Conservation (phyloP, 2,113 vertebrate genomes). For the Puffinus mauretanicus region DNA sequence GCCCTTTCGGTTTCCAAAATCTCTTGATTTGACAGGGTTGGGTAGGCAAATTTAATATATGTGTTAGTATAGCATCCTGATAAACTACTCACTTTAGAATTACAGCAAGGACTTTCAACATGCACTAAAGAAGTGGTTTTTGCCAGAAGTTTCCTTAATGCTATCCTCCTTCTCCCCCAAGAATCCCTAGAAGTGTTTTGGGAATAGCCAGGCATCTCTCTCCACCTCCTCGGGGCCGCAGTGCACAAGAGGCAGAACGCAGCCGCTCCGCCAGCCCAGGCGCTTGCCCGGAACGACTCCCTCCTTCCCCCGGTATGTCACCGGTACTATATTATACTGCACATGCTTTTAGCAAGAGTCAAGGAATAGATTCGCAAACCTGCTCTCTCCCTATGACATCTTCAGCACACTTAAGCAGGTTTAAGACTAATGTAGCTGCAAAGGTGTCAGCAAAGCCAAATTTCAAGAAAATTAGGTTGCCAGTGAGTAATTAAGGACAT, state of each 20-base stretch:
- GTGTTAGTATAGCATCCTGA: not conserved
- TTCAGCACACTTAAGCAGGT: not conserved
- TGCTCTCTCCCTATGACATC: not conserved
- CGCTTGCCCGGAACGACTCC: rapidly evolving
- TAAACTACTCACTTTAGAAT: not conserved
- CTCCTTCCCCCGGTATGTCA: not conserved
- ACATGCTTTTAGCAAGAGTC: not conserved
- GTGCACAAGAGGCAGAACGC: not conserved
- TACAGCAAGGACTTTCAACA: not conserved
- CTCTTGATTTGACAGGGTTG: not conserved
- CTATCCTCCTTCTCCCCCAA: not conserved
- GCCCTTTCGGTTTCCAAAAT: not conserved
- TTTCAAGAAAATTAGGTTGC: not conserved
- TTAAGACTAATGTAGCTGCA: not conserved
- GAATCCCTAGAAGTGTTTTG: not conserved
- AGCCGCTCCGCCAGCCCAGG: rapidly evolving
- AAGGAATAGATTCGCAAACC: not conserved
- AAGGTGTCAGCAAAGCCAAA: not conserved
- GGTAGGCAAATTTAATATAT: not conserved
- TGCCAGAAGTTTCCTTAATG: not conserved
- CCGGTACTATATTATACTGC: not conserved
- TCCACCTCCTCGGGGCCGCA: not conserved
- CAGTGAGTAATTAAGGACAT: not conserved
- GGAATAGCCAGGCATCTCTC: not conserved
- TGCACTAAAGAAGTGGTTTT: not conserved